Evolutionary conservation across 2,113 vertebrate genomes (phyloP), one percentile per base, ranked within the genome.

Genomic region (Catharus fuscescens): DNA sequence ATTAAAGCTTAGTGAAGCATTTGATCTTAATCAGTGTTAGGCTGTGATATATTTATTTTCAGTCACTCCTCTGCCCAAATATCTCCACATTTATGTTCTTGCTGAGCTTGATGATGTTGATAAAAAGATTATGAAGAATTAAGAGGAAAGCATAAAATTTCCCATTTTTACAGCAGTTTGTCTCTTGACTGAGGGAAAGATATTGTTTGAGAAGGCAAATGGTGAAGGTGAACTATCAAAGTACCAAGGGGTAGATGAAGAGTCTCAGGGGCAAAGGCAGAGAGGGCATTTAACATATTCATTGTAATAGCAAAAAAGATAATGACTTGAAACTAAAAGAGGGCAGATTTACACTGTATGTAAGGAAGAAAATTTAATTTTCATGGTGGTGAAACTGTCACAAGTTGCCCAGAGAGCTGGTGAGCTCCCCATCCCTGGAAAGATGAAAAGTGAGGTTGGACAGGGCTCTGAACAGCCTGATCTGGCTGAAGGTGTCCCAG

Each of bases 381-480:
- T n/a, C 34, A 29, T 16, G 10, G 4, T 90, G 34, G 6, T 71
- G 29, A 72, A 8, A 34, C 28, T 40, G 36, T 3, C 7, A 1
- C 3, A 24, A 3, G 9, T 19, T 81, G 4, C 19, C 12, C 8
- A 23, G 14, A 32, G 24, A 45, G 31, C 2, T 62, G 28, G n/a
- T 15, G 9, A 34, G 36, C 29, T 34, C 4, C 64, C 28, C 18
- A 32, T 38, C 52, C 16, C 16, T 61, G 61, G 26, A 34, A 65
- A 79, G 8, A 14, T 9, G 28, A 12, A 5, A 15, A 56, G 10
- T 5, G 26, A 18, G 14, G 4, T 7, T 52, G 36, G 14, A 13
- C 0, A 1, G 23, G 18, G 8, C 6, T 48, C 31, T 61, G 42
- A 67, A 29, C 7, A 17, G 3, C 5, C 25, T 59, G 24, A 0